Conservation (phyloP, 2,888 invertebrate species). For the Pycnomerus fuliginosus region DNA sequence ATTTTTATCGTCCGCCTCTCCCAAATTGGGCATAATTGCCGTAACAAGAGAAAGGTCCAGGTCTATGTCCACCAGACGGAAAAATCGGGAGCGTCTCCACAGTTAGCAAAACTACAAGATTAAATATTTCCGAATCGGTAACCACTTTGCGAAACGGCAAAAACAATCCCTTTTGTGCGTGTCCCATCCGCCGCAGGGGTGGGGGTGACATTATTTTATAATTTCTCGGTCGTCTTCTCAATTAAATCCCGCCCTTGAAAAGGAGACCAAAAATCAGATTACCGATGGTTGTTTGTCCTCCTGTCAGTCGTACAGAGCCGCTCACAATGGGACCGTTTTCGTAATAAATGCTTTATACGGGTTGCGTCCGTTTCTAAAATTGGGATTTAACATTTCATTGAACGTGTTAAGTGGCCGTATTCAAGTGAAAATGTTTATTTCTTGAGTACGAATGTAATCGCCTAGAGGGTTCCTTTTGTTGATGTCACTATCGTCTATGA, state of each 20-base stretch:
- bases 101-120: slow-evolving; percentile 24
- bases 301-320: slow-evolving; percentile 6
- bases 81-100: slow-evolving; percentile 26
- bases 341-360: slow-evolving; percentile 12
- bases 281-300: slow-evolving; percentile 10
- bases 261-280: slow-evolving; percentile 19
- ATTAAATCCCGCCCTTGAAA: slow-evolving; percentile 18
- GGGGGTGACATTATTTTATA: not conserved
- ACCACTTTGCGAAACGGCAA: slow-evolving; percentile 27
- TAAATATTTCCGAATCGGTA: slow-evolving; percentile 35
- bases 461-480: slow-evolving; percentile 9
- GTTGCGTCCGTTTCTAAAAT: slow-evolving; percentile 37
- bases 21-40: too few species aligned
- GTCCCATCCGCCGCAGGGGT: slow-evolving; percentile 2
- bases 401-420: slow-evolving; percentile 36
- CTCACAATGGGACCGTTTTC: slow-evolving; percentile 12
- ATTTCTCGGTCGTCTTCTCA: slow-evolving; percentile 8
- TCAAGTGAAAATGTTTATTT: slow-evolving; percentile 18
- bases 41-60: too few species aligned
- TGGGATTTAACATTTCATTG: slow-evolving; percentile 47
- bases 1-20: too few species aligned
- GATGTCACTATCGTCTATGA: not conserved
- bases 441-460: slow-evolving; percentile 20
- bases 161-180: slow-evolving; percentile 21
- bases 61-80: slow-evolving; percentile 27